These are phyloP conservation scores for Cryptomyrus ogoouensis DNA, from an alignment of 2,113 vertebrate genomes.

Conservation along the genomic window DNA sequence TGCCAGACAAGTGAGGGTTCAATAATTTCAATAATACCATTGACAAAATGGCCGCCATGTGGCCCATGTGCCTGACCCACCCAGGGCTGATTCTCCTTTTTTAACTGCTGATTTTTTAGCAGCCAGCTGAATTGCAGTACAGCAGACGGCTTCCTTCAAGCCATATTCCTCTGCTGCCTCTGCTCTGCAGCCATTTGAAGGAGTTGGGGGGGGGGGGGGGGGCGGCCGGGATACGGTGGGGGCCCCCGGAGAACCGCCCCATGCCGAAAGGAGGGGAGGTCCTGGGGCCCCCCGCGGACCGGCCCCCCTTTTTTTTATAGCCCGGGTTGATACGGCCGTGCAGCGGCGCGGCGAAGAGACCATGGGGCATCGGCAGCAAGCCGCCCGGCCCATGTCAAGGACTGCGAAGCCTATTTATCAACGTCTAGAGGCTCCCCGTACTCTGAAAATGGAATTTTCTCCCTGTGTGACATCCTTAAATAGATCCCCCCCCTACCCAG, in stretches of 20 bases:
- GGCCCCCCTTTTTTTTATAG: conserved; percentile 75
- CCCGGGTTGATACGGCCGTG: conserved; percentile 56
- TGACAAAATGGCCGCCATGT: not conserved
- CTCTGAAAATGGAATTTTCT: conserved; percentile 22
- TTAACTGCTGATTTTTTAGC: not conserved
- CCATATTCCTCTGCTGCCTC: not conserved
- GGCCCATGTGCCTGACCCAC: not conserved
- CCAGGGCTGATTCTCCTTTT: not conserved
- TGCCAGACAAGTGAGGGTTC: not conserved
- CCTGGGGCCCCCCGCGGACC: conserved; percentile 53
- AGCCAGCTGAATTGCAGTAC: not conserved
- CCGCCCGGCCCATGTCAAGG: conserved; percentile 37
- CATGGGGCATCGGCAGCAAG: conserved; percentile 24
- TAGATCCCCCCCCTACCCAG: conserved; percentile 23
- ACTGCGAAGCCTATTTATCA: conserved; percentile 34
- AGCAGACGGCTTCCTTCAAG: not conserved
- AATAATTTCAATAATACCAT: not conserved
- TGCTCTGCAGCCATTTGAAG: not conserved
- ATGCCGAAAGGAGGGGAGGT: conserved; percentile 64
- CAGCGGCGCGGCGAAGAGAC: not conserved
- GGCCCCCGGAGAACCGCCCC: conserved; percentile 49
- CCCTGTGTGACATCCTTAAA: conserved; percentile 31
- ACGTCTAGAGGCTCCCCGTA: conserved; percentile 2
- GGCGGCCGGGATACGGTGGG: not conserved
- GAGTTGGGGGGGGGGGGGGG: not conserved